Conservation (phyloP, 1,140 invertebrate species). For the Piezodorus guildinii region DNA sequence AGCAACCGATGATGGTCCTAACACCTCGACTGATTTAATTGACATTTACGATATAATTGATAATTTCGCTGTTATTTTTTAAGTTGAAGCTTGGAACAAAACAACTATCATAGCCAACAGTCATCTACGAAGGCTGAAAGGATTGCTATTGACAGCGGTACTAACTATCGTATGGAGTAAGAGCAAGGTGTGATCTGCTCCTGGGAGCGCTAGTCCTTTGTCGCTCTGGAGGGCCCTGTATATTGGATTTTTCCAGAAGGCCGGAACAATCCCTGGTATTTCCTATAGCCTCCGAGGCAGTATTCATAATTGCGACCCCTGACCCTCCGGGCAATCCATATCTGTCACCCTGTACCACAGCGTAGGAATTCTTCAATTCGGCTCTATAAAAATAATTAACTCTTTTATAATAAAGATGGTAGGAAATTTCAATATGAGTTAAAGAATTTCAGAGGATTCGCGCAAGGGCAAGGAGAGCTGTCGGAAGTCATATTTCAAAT, state of each 20-base stretch:
- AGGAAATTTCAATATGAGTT: not conserved
- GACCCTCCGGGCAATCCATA: not conserved
- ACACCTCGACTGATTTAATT: too few species aligned
- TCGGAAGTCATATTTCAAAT: too few species aligned
- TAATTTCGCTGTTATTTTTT: too few species aligned
- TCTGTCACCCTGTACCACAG: not conserved
- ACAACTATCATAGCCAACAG: too few species aligned
- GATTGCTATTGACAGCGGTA: too few species aligned
- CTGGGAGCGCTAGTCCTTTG: not conserved
- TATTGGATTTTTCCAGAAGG: constrained; percentile 11
- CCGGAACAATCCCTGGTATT: constrained; percentile 1
- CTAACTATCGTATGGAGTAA: too few species aligned
- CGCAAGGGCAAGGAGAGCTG: too few species aligned
- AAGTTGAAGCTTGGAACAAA: too few species aligned
- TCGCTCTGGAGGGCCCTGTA: not conserved
- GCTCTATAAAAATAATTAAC: not conserved
- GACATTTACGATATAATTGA: too few species aligned
- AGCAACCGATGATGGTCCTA: too few species aligned
- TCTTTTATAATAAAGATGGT: not conserved
- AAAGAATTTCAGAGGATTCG: too few species aligned
- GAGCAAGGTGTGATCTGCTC: not conserved
- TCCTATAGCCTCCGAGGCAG: not conserved
- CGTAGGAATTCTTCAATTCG: constrained; percentile 3
- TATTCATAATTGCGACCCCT: constrained; percentile 15
- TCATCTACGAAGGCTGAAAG: too few species aligned